Conservation (phyloP, 2,888 invertebrate genomes). For the Acanthopleura granulata region DNA sequence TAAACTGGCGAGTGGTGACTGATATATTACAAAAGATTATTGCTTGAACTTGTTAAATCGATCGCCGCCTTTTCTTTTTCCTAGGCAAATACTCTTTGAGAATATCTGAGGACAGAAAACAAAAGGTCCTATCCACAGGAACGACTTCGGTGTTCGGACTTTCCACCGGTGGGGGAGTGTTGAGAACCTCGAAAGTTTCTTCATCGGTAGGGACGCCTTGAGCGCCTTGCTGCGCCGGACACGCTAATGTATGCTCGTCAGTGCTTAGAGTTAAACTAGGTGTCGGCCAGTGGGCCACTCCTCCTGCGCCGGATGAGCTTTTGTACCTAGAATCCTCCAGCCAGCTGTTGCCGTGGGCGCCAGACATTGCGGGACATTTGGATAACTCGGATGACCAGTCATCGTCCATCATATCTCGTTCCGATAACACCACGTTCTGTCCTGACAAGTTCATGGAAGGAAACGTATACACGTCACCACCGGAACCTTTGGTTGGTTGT, state of each 20-base stretch:
- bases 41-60: neutral
- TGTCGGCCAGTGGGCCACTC: neutral
- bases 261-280: neutral
- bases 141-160: neutral
- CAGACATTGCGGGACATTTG: slow-evolving; percentile 1
- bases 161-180: neutral
- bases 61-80: neutral
- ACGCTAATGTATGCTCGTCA: neutral
- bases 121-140: neutral
- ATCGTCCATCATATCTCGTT: neutral
- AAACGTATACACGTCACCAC: too few relatives aligned
- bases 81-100: neutral
- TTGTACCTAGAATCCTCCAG: neutral
- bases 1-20: too few relatives aligned
- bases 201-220: too few relatives aligned
- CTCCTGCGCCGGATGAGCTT: neutral
- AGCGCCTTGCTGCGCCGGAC: neutral
- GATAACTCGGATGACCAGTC: neutral
- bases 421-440: too few relatives aligned
- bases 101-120: neutral
- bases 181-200: neutral
- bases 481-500: too few relatives aligned
- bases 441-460: too few relatives aligned
- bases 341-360: neutral
- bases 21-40: too few relatives aligned